A percentile compares a stretch with the other conserved stretches of the same genome.
These are phyloP conservation scores for Orchesellides sinensis DNA, from an alignment of 2,888 invertebrate genomes.

Conservation along the genomic window DNA sequence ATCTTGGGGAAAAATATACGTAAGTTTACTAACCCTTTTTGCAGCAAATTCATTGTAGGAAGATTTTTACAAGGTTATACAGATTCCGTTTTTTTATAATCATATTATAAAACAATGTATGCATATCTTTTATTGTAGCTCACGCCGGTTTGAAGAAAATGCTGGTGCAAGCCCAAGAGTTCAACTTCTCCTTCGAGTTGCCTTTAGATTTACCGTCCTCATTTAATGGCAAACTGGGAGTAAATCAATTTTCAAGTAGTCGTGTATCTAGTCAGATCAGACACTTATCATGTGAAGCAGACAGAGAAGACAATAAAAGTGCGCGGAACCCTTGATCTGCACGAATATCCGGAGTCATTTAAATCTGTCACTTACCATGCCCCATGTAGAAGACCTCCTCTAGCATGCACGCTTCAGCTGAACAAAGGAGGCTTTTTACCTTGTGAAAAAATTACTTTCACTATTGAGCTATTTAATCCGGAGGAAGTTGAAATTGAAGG, in stretches of 20 bases:
- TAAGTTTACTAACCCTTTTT: slow-evolving; percentile 38
- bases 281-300: slow-evolving; percentile 70
- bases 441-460: slow-evolving; percentile 68
- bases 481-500: slow-evolving; percentile 65
- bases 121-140: slow-evolving; percentile 30
- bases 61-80: too few species aligned
- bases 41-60: not conserved
- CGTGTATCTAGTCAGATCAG: slow-evolving; percentile 67
- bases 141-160: slow-evolving; percentile 67
- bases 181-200: slow-evolving; percentile 65
- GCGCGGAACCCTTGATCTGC: slow-evolving; percentile 65
- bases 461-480: slow-evolving; percentile 69
- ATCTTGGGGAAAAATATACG: slow-evolving; percentile 66
- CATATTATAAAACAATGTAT: not conserved
- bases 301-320: slow-evolving; percentile 69
- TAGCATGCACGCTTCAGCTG: slow-evolving; percentile 66
- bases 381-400: slow-evolving; percentile 53
- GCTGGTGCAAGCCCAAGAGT: slow-evolving; percentile 60
- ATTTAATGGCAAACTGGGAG: slow-evolving; percentile 65
- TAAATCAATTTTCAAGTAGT: slow-evolving; percentile 68
- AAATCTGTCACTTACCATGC: slow-evolving; percentile 58
- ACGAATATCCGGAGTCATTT: slow-evolving; percentile 63
- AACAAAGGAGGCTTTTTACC: slow-evolving; percentile 68
- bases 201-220: slow-evolving; percentile 67
- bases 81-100: not conserved